A percentile compares a stretch with the other conserved stretches of the same genome.
Evolutionary conservation across 1,140 invertebrate species (phyloP).

Genomic region (Drosophila bipectinata): DNA sequence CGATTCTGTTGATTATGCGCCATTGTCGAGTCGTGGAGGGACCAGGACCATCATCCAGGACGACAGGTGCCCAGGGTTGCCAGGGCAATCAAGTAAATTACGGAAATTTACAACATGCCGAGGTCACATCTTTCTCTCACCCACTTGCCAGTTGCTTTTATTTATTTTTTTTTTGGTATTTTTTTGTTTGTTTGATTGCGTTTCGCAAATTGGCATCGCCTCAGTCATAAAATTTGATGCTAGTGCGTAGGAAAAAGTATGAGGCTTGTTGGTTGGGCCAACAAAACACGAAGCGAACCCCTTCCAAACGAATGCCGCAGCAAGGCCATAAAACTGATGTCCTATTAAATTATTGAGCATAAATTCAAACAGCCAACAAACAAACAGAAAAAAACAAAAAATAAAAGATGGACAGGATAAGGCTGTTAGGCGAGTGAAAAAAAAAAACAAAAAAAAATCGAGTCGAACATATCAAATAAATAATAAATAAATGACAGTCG

Average conservation of each 20-base stretch:
- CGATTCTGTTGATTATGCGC: slow-evolving; percentile 63
- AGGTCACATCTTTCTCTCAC: slow-evolving; percentile 26
- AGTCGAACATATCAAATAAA: slow-evolving; percentile 67
- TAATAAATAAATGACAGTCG: slow-evolving; percentile 68
- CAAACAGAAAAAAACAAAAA: slow-evolving; percentile 22
- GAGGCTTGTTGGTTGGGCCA: background rate
- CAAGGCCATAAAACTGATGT: slow-evolving; percentile 68
- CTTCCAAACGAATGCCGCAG: slow-evolving; percentile 42
- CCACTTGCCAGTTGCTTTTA: slow-evolving; percentile 5
- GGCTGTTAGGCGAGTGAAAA: slow-evolving; percentile 43
- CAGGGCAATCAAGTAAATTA: slow-evolving; percentile 68
- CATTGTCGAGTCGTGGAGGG: slow-evolving; percentile 40
- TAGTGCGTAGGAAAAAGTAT: slow-evolving; percentile 38
- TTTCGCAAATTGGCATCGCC: slow-evolving; percentile 54
- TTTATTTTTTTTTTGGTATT: slow-evolving; percentile 9
- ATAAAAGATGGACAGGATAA: slow-evolving; percentile 24
- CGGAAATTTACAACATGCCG: slow-evolving; percentile 63
- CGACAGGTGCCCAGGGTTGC: slow-evolving; percentile 55
- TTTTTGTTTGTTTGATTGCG: slow-evolving; percentile 70
- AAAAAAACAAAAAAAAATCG: slow-evolving; percentile 10
- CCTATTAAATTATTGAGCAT: slow-evolving; percentile 73
- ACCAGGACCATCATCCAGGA: background rate
- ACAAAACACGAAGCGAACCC: background rate
- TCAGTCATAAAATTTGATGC: slow-evolving; percentile 66
- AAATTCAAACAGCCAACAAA: slow-evolving; percentile 57